Base-by-base conservation (phyloP, 2,113 vertebrate species). In the Sprattus sprattus region DNA sequence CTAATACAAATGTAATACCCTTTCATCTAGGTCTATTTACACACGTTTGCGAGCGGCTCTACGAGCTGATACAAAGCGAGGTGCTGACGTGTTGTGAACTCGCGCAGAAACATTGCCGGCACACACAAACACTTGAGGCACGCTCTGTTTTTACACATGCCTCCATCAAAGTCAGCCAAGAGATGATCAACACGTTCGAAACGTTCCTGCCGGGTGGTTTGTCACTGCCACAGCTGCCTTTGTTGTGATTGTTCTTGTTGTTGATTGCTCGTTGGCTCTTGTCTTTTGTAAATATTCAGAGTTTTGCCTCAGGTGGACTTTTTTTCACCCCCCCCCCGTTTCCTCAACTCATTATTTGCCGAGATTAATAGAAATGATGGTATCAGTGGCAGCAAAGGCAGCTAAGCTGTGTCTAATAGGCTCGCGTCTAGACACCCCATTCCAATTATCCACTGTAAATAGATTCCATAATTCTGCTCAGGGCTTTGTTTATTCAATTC, bases 391-490 rank as follows among this genome's bases (percentile, higher is more conserved):
- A 85, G 91, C 84, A 90, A 91, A 91, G 85, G 88, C 81, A 84
- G 88, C 92, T 93, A 94, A 95, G 94, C 94, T 93, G 91, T 92
- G 92, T 93, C 94, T 95, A 95, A 95, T 95, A 93, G 94, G 90
- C 93, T 93, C 6, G 92, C 90, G 93, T 93, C 93, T 93, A 93
- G 93, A 93, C 92, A 89, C 85, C 93, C 92, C 93, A 90, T 92
- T 91, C 92, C 94, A 95, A 95, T 95, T 95, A 96, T 90, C 91
- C 93, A 93, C 92, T 94, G 93, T 94, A 95, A 96, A 95, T 94
- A 94, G 91, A 94, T 94, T 91, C 90, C 86, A 88, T 88, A 90
- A 93, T 92, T 92, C 90, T 89, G 93, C 91, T 94, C 87, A 89
- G 89, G 91, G 93, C 91, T 91, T 93, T 93, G 93, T 94, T 94